Base-by-base conservation (phyloP, 2,888 invertebrate genomes). In the Torymus tubicola region DNA sequence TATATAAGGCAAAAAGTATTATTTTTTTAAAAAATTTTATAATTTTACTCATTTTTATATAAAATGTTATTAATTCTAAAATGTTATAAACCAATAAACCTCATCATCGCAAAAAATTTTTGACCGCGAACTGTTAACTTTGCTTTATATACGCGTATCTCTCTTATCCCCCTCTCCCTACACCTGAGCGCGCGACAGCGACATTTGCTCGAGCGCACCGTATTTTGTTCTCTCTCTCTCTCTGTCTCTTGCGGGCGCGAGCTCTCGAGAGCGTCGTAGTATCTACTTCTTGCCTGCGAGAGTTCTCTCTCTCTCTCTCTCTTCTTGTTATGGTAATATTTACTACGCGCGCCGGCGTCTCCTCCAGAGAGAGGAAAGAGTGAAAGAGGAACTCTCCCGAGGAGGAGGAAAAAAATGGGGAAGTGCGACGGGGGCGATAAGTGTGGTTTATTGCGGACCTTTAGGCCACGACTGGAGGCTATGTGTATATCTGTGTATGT, bases 301-400 rank as follows among this genome's bases (percentile, higher is more conserved):
- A 18, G 53, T 52, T 58, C 18, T 61, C 42, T 61, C 71, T 31
- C 31, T 24, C 24, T 24, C 24, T 2, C 24, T 24, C 42, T 69
- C 69, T 73, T 69, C 79, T 78, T 74, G 70, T 78, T 78, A 74
- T 74, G 77, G 70, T 81, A 78, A 78, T 81, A 75, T 78, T 81
- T 81, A 81, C 81, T 57, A 65, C 63, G 24, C 24, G 50, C 63
- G 11, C 63, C 21, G 13, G 60, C 18, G 67, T n/a, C 61, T 16
- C 1, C 31, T 14, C 18, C 52, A 24, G 53, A 70, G 13, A 64
- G n/a, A n/a, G n/a, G n/a, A n/a, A n/a, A n/a, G n/a, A n/a, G n/a
- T n/a, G 24, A 58, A 24, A 24, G 24, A 24, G 18, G n/a, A 57
- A 42, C 57, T 18, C 57, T 3, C 53, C 57, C 53, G 53, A 21